Conservation (phyloP, 2,113 vertebrate genomes). For the Oncorhynchus masou region DNA sequence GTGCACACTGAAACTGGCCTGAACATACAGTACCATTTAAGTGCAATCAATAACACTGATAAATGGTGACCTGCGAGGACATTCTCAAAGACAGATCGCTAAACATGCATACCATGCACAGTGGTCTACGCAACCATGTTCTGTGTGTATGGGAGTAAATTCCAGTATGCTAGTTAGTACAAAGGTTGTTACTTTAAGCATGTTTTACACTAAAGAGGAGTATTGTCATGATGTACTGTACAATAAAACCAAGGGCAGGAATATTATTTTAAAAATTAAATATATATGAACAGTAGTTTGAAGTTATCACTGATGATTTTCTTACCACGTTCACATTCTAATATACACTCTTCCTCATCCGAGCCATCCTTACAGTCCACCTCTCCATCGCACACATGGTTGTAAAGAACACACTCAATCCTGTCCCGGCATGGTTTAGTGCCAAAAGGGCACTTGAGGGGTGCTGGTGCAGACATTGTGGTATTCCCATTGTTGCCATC, state of each 20-base stretch:
- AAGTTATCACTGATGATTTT: not conserved
- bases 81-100: no score
- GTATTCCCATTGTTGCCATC: not conserved
- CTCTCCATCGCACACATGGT: constrained; percentile 78
- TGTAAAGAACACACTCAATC: constrained; percentile 62
- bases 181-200: no score
- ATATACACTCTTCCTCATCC: constrained; percentile 73
- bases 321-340: constrained; percentile 53
- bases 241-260: not conserved
- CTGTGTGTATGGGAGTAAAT: no score
- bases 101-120: no score
- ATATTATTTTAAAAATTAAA: no score
- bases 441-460: constrained; percentile 48
- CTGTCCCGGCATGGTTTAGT: constrained; percentile 65
- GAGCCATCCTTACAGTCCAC: constrained; percentile 82
- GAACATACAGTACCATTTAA: not conserved
- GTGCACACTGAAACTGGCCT: constrained; percentile 81
- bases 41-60: no score
- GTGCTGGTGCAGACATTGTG: constrained; percentile 24
- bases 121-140: no score
- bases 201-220: constrained; percentile 29
- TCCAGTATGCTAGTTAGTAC: no score
- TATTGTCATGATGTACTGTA: not conserved
- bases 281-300: no score
- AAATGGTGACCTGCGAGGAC: no score